Evolutionary conservation across 2,888 invertebrate genomes (phyloP), one percentile per base, ranked within the genome.

Genomic region (Cotesia congregata): DNA sequence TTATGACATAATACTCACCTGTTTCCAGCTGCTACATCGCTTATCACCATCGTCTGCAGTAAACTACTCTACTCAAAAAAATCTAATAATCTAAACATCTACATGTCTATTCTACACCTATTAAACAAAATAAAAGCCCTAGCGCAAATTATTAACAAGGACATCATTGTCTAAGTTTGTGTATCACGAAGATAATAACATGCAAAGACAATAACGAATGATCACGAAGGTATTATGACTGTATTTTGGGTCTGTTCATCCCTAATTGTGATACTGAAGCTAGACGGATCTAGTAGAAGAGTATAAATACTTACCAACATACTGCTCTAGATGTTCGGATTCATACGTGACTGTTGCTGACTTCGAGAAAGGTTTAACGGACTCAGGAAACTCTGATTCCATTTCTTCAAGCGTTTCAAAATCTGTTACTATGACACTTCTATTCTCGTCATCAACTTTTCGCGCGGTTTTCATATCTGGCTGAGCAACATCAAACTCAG

Each of bases 381-480:
- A 82, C 80, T 90, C 88, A 75, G 87, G 87, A 81, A 90, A 84
- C 77, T 90, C 85, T 84, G 89, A 86, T 88, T 90, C 91, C 70
- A 90, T 85, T 88, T 91, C 91, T 82, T 90, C 91, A 82, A 90
- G 88, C 78, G 90, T 87, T 81, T 86, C 87, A 80, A 89, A 87
- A 83, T 92, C 91, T 71, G 90, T 91, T 75, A 92, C 87, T 72
- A 91, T 87, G 68, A 92, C 82, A 80, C 92, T 90, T 82, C 91
- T 90, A 72, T 89, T 88, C 74, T 86, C 82, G 67, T 87, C 87
- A 41, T 86, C 82, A 5, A 87, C 81, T 76, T 86, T 82, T 72
- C 83, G 83, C 9, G 89, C 87, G 61, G 79, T 84, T 84, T 86
- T 90, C 77, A 83, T 82, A 73, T 79, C 83, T 38, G 86, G 87